phyloP scores from a whole-genome alignment of 2,888 invertebrate genomes.

The Sialis fuliginosa region DNA sequence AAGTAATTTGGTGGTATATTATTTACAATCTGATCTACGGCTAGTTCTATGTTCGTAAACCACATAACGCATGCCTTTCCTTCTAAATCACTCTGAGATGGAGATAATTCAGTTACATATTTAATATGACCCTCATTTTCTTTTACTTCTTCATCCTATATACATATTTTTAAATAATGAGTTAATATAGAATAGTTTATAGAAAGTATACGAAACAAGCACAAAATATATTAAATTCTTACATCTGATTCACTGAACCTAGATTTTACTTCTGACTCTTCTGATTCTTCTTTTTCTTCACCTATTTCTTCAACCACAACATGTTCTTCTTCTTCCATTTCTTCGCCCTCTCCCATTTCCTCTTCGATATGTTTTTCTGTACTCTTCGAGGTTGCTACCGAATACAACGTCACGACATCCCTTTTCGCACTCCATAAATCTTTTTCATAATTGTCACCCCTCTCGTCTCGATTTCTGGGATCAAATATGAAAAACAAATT shows the following conservation, averaged over 20 bases:
- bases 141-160: no score
- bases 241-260: background rate
- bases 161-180: no score
- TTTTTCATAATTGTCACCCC: background rate
- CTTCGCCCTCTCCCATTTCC: no score
- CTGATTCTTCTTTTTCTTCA: slow-evolving; percentile 4
- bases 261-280: background rate
- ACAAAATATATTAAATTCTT: no score
- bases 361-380: background rate
- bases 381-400: background rate
- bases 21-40: slow-evolving; percentile 18
- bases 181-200: no score
- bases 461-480: background rate
- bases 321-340: background rate
- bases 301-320: slow-evolving; percentile 1
- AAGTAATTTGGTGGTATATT: slow-evolving; percentile 19
- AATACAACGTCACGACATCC: background rate
- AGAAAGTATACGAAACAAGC: no score
- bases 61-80: slow-evolving; percentile 20
- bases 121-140: no score
- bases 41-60: slow-evolving; percentile 17
- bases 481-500: background rate
- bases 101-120: no score
- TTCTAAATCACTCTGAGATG: no score
- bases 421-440: background rate